Base-by-base conservation (phyloP, 92 coral and sea anemone genomes). In the Desmophyllum pertusum region DNA sequence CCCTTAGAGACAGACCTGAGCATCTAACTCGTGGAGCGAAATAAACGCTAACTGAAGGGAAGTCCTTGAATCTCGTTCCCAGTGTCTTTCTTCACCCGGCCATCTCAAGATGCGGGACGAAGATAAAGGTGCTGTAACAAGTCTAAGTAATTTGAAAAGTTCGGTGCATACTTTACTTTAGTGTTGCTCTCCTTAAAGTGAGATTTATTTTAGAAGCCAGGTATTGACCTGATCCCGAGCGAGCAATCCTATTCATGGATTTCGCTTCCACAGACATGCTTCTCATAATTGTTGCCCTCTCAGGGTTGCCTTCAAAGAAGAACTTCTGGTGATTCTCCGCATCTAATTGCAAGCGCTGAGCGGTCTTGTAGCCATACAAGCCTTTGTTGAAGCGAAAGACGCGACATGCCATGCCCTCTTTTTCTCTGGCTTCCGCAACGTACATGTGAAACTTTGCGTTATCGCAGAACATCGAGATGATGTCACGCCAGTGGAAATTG, bases 351-450 rank as follows among this genome's bases (percentile, higher is more conserved):
- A 91, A 77, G 50, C 99, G 89, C n/a, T 89, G 89, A 3, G 98
- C 97, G 23, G 91, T 92, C 70, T 92, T 90, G 82, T 89, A 83
- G 30, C 93, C 92, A 35, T 85, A 94, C 68, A 92, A 87, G 51
- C 98, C 98, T 73, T 85, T 91, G 46, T 75, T 71, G 77, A 94
- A 94, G 57, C 89, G 90, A 81, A 80, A 92, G 2, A 78, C 79
- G 42, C 57, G 78, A 15, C 70, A 77, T 30, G 76, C 70, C 43
- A 70, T 48, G 52, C 39, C 57, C 77, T 14, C 81, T 29, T 39
- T 55, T 6, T 57, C 68, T 29, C 63, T 79, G 19, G 45, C 48
- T 13, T 87, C 74, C 15, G 85, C 73, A 27, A 88, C 77, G 48
- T 91, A 86, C 75, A 94, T 67, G 68, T 77, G 76, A 29, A 91